These are phyloP conservation scores for Botrylloides violaceus DNA, from an alignment of 23 tunicate species.

Conservation along the genomic window DNA sequence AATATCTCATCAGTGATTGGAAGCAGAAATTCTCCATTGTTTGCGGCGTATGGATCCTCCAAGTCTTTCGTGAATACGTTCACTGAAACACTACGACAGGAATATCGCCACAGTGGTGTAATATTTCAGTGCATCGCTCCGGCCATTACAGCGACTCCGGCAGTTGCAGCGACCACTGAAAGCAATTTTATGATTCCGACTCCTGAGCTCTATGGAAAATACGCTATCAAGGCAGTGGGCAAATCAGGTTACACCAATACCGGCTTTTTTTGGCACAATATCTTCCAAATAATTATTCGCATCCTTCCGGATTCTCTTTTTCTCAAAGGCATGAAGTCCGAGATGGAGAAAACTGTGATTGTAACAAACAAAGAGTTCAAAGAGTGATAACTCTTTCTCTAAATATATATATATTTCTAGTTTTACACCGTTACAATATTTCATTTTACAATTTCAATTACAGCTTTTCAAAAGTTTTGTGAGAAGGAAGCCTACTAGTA, in stretches of 20 bases:
- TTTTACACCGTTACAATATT: not conserved
- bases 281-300: not conserved
- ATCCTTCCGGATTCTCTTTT: not conserved
- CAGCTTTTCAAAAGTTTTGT: not conserved
- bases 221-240: slow-evolving; percentile 1
- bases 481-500: too few relatives aligned
- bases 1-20: slow-evolving; percentile 11
- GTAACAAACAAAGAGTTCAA: not conserved
- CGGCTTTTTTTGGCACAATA: slow-evolving; percentile 11
- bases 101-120: not conserved
- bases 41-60: slow-evolving; percentile 7
- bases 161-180: not conserved
- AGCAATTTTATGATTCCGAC: slow-evolving; percentile 19
- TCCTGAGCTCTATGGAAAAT: slow-evolving; percentile 5
- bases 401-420: too few relatives aligned
- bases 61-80: not conserved
- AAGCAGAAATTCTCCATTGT: not conserved
- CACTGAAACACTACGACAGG: not conserved
- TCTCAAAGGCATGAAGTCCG: not conserved
- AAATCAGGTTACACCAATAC: slow-evolving; percentile 16
- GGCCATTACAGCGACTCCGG: slow-evolving; percentile 6
- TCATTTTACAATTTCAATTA: not conserved
- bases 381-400: too few relatives aligned
- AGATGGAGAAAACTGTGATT: not conserved
- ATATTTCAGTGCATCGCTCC: slow-evolving; percentile 17